phyloP scores from a whole-genome alignment of 64 coral and sea anemone genomes.

The Acropora yongei region DNA sequence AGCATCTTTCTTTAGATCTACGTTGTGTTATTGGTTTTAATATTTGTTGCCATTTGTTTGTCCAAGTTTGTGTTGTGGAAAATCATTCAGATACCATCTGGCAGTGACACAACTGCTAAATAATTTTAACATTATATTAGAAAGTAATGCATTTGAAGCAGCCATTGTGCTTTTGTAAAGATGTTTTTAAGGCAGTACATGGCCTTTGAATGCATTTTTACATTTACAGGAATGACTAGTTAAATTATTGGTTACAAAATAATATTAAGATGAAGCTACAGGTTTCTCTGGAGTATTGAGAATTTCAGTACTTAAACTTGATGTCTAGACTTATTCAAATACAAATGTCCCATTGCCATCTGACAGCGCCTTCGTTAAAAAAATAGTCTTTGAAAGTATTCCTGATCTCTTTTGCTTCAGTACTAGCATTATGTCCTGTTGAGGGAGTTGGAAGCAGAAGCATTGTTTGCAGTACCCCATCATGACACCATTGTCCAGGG shows the following conservation, averaged over 20 bases:
- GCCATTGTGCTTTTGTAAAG: conserved; percentile 4
- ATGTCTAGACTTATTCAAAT: conserved; percentile 8
- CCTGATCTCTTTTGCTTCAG: conserved; percentile 13
- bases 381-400: neutral
- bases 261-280: neutral
- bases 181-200: neutral
- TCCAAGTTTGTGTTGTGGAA: neutral
- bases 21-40: too few species aligned
- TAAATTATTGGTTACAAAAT: neutral
- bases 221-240: neutral
- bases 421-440: conserved; percentile 5
- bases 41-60: neutral
- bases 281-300: neutral
- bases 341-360: conserved; percentile 9
- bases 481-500: conserved; percentile 1
- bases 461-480: conserved; percentile 8
- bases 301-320: neutral
- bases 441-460: neutral
- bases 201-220: conserved; percentile 2
- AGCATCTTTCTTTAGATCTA: too few species aligned
- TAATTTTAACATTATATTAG: neutral
- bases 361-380: neutral
- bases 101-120: neutral
- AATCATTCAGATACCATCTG: neutral
- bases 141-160: conserved; percentile 4